Conservation (phyloP, 2,888 invertebrate species). For the Parnassius apollo region DNA sequence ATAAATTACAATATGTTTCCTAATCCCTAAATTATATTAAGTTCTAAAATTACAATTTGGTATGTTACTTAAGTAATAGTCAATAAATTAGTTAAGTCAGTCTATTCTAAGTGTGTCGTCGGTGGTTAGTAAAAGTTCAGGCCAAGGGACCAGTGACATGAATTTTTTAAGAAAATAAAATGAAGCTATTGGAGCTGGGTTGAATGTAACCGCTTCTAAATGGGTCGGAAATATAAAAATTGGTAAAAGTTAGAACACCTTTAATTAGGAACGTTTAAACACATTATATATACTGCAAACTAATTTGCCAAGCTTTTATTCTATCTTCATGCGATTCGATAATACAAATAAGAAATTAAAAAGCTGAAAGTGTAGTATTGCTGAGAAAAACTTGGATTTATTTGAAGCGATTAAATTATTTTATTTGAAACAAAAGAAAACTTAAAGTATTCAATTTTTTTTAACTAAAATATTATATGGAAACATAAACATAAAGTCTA, state of each 20-base stretch:
- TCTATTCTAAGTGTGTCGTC: constrained; percentile 61
- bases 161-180: background rate
- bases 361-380: background rate
- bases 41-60: constrained; percentile 55
- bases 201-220: constrained; percentile 4
- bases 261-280: constrained; percentile 15
- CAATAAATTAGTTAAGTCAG: constrained; percentile 68
- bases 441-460: no score
- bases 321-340: no score
- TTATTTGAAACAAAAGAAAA: background rate
- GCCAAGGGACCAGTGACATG: constrained; percentile 7
- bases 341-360: background rate
- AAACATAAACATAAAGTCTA: no score
- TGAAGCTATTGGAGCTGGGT: background rate
- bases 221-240: background rate
- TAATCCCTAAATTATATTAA: constrained; percentile 23
- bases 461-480: no score
- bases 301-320: background rate
- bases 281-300: constrained; percentile 3
- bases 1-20: constrained; percentile 4
- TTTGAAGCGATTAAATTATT: no score
- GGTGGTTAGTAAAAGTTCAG: constrained; percentile 59
- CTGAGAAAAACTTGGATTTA: background rate
- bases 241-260: constrained; percentile 11
- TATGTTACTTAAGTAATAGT: constrained; percentile 59